These are phyloP conservation scores for Gymnodraco acuticeps DNA, from an alignment of 2,797 vertebrate genomes.

Conservation along the genomic window DNA sequence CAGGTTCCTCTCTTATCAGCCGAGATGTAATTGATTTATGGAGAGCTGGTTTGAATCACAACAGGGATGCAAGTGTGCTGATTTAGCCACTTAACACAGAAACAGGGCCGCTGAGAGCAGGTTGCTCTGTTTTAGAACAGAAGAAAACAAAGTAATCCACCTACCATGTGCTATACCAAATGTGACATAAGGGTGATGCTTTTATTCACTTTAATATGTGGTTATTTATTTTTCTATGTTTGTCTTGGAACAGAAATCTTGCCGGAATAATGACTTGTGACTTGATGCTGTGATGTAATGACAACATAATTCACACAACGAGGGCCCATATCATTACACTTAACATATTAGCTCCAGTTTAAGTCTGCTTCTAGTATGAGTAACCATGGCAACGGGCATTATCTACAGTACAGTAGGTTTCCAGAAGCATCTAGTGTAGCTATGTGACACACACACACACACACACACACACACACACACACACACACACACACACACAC, in stretches of 20 bases:
- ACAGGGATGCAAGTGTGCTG: constrained; percentile 64
- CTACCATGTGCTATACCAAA: constrained; percentile 27
- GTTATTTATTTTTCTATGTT: background rate
- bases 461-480: background rate
- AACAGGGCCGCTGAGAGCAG: constrained; percentile 58
- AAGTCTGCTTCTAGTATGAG: constrained; percentile 54
- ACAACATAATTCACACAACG: constrained; percentile 19
- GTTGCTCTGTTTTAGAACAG: constrained; percentile 60
- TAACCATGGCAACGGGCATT: constrained; percentile 78
- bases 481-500: background rate
- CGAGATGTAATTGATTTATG: constrained; percentile 82
- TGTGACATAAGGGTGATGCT: constrained; percentile 8
- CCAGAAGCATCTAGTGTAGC: constrained; percentile 49
- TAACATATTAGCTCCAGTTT: constrained; percentile 55
- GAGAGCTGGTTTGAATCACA: constrained; percentile 74
- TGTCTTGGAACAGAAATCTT: background rate
- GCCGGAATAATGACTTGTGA: background rate
- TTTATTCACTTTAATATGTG: constrained; percentile 4
- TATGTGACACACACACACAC: background rate
- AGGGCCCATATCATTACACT: constrained; percentile 44
- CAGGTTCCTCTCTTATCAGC: constrained; percentile 75
- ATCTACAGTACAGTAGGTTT: constrained; percentile 70
- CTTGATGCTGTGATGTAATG: constrained; percentile 11
- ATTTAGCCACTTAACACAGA: constrained; percentile 74
- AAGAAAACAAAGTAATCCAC: constrained; percentile 48